Evolutionary conservation across 2,797 vertebrate genomes (phyloP), one percentile per base, ranked within the genome.

Genomic region (Morelia viridis): DNA sequence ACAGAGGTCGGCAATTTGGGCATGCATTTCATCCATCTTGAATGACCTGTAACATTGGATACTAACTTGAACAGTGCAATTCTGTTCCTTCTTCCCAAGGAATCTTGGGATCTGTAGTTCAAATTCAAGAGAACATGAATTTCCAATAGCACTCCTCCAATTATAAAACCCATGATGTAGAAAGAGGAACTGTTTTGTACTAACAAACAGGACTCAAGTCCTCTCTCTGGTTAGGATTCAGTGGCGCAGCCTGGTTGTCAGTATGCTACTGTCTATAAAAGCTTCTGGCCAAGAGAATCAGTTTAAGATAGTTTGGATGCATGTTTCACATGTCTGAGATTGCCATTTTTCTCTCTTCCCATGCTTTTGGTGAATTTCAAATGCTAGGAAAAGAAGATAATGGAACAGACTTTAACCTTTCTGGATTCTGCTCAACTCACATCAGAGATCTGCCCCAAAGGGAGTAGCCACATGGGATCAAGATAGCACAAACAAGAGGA

Each of bases 71-170:
- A 62, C 58, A 83, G 76, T 4, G 17, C 83, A 62, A 58, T 15
- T 31, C 24, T 26, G 26, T 50, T n/a, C 28, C 41, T 87, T 19
- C 17, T 56, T 89, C n/a, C 24, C 53, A 68, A 12, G 4, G 60
- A 85, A 92, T 65, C 53, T 58, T 85, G 80, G 50, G 80, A 68
- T 46, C 17, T 92, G n/a, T 83, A 62, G 7, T 83, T 62, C 86
- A 90, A 76, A 83, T 13, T 26, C 5, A 19, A 19, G 28, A 1
- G 7, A 15, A 91, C 6, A 58, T 31, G n/a, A 89, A 56, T 53
- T 41, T 22, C 17, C 26, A 28, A 64, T 26, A 71, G 56, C 64
- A 28, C 4, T 11, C 57, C 9, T 13, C 5, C 50, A 57, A 89
- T 88, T 46, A 57, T 31, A 85, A 53, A 35, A 60, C 26, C 35